phyloP scores from a whole-genome alignment of 2,113 vertebrate genomes.

The Hiodon tergisus region DNA sequence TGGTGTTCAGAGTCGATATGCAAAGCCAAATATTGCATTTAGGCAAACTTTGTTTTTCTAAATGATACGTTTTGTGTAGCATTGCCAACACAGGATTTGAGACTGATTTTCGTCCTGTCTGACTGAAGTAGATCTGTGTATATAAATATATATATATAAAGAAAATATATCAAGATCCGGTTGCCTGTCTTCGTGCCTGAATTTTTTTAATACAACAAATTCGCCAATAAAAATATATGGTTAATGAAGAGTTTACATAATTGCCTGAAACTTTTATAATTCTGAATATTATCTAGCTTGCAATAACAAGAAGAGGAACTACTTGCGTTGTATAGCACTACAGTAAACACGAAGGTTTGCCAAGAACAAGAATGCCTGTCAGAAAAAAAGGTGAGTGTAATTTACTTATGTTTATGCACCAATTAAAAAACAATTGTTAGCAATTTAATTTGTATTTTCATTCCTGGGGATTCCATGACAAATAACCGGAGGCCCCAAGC shows the following conservation, averaged over 20 bases:
- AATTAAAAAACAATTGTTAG: not conserved
- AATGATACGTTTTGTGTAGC: slow-evolving; percentile 21
- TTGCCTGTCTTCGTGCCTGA: slow-evolving; percentile 28
- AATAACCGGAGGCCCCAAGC: too few relatives aligned
- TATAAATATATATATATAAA: not conserved
- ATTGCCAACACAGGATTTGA: slow-evolving; percentile 15
- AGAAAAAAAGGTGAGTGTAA: slow-evolving; percentile 61
- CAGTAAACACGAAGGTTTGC: slow-evolving; percentile 24
- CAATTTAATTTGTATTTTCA: not conserved
- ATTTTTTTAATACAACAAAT: slow-evolving; percentile 21
- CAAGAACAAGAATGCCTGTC: slow-evolving; percentile 55
- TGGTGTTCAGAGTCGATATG: slow-evolving; percentile 9
- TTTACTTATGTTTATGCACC: not conserved
- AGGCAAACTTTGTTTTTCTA: slow-evolving; percentile 21
- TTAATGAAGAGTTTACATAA: slow-evolving; percentile 23
- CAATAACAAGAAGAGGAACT: slow-evolving; percentile 32
- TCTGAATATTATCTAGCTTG: slow-evolving; percentile 3
- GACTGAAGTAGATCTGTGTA: slow-evolving; percentile 15
- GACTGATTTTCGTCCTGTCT: slow-evolving; percentile 24
- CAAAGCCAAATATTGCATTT: slow-evolving; percentile 21
- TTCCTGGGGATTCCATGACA: not conserved
- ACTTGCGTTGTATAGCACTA: slow-evolving; percentile 25
- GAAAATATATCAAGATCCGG: slow-evolving; percentile 19
- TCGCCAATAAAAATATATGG: slow-evolving; percentile 20
- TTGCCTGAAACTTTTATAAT: slow-evolving; percentile 21